Conservation (phyloP, 2,888 invertebrate species). For the Pecten maximus region DNA sequence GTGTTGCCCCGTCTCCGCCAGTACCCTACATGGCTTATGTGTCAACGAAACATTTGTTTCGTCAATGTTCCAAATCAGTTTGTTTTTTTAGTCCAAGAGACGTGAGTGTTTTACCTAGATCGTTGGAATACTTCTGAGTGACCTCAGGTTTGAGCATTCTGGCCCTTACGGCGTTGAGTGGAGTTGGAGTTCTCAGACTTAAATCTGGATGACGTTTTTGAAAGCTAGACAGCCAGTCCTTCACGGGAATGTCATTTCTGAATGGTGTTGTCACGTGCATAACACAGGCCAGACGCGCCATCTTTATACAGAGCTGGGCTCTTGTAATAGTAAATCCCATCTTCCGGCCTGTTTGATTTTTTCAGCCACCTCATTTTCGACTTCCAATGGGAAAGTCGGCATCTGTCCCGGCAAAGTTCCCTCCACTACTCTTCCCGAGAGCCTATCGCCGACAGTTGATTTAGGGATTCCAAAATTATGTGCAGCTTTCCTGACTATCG, state of each 20-base stretch:
- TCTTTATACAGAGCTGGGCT: slow-evolving; percentile 46
- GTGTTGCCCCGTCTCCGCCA: slow-evolving; percentile 40
- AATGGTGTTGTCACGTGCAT: slow-evolving; percentile 51
- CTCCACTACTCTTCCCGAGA: slow-evolving; percentile 47
- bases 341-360: slow-evolving; percentile 47
- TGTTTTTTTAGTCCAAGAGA: not conserved
- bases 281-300: slow-evolving; percentile 42
- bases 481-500: slow-evolving; percentile 51
- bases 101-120: slow-evolving; percentile 34
- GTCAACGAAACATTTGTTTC: slow-evolving; percentile 46
- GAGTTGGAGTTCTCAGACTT: slow-evolving; percentile 46
- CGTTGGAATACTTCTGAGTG: slow-evolving; percentile 42
- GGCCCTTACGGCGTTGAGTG: slow-evolving; percentile 46
- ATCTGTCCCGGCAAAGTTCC: slow-evolving; percentile 45
- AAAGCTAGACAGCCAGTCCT: slow-evolving; percentile 54
- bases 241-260: slow-evolving; percentile 55
- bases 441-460: slow-evolving; percentile 53
- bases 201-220: slow-evolving; percentile 53
- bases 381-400: slow-evolving; percentile 49
- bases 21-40: slow-evolving; percentile 41
- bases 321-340: slow-evolving; percentile 57
- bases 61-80: too few relatives aligned
- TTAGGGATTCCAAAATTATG: slow-evolving; percentile 49
- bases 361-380: slow-evolving; percentile 46
- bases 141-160: slow-evolving; percentile 47